Conservation (phyloP, 2,113 vertebrate species). For the Falco punctatus region DNA sequence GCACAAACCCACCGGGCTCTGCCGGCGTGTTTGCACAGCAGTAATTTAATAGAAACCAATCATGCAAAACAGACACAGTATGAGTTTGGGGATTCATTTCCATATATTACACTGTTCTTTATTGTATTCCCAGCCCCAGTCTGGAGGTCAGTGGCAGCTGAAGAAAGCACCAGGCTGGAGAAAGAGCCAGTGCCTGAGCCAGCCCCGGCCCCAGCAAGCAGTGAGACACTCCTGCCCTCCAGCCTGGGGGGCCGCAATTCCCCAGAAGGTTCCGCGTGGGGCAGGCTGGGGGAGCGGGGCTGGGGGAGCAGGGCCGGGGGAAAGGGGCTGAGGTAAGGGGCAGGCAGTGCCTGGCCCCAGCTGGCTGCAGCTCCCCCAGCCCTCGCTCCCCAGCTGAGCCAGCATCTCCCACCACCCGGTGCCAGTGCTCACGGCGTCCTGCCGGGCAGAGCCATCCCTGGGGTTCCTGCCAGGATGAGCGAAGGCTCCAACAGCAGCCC, state of each 20-base stretch:
- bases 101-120: not conserved
- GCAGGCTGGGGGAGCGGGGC: not conserved
- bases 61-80: not conserved
- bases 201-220: not conserved
- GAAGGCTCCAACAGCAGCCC: not conserved
- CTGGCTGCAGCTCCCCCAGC: not conserved
- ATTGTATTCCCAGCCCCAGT: not conserved
- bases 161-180: not conserved
- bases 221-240: rapidly evolving
- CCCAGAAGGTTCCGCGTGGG: not conserved
- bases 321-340: not conserved
- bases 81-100: not conserved
- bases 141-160: rapidly evolving
- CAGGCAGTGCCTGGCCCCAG: not conserved
- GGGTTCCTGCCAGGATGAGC: not conserved
- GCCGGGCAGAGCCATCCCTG: not conserved
- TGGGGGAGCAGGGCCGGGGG: not conserved
- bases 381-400: not conserved
- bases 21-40: not conserved
- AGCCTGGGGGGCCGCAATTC: rapidly evolving
- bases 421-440: rapidly evolving
- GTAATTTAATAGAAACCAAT: not conserved
- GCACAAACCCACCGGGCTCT: not conserved
- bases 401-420: rapidly evolving
- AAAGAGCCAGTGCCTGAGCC: rapidly evolving